phyloP scores from a whole-genome alignment of 2,797 vertebrate species.

The Acanthurus leucopareius region DNA sequence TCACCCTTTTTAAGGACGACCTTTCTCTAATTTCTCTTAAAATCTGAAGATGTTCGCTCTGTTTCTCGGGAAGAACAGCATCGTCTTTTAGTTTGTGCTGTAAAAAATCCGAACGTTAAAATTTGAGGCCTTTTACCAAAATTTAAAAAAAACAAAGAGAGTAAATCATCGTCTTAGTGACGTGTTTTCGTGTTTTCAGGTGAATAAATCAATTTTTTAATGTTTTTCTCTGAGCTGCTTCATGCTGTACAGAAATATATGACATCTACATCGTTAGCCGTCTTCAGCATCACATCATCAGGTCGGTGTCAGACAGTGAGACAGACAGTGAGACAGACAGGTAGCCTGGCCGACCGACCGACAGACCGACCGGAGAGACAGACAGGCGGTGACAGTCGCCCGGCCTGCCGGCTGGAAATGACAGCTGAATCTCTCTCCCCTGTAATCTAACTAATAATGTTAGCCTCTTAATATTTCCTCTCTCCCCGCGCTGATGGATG shows the following conservation, averaged over 20 bases:
- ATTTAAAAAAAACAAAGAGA: too few relatives aligned
- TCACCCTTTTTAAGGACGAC: too few relatives aligned
- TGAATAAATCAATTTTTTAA: background rate
- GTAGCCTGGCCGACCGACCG: too few relatives aligned
- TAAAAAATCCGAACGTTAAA: too few relatives aligned
- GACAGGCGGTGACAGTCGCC: slow-evolving; percentile 10
- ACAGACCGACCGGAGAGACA: slow-evolving; percentile 26
- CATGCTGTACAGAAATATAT: background rate
- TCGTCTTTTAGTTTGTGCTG: too few relatives aligned
- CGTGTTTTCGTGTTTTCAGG: too few relatives aligned
- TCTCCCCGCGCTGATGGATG: slow-evolving; percentile 78
- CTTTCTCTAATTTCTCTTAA: too few relatives aligned
- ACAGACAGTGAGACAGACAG: too few relatives aligned
- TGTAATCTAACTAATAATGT: slow-evolving; percentile 71
- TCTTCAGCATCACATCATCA: background rate
- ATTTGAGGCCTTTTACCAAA: too few relatives aligned
- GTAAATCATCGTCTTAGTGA: too few relatives aligned
- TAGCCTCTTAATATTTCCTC: slow-evolving; percentile 65
- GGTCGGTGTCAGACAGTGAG: background rate
- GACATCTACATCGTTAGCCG: background rate
- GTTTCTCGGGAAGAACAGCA: too few relatives aligned
- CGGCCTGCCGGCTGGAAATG: slow-evolving; percentile 20
- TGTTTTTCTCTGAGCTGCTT: background rate
- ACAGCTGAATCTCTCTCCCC: slow-evolving; percentile 46
- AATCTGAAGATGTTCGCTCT: too few relatives aligned